Evolutionary conservation across 2,888 invertebrate genomes (phyloP).

Genomic region (Brachypalpus laphriformis): DNA sequence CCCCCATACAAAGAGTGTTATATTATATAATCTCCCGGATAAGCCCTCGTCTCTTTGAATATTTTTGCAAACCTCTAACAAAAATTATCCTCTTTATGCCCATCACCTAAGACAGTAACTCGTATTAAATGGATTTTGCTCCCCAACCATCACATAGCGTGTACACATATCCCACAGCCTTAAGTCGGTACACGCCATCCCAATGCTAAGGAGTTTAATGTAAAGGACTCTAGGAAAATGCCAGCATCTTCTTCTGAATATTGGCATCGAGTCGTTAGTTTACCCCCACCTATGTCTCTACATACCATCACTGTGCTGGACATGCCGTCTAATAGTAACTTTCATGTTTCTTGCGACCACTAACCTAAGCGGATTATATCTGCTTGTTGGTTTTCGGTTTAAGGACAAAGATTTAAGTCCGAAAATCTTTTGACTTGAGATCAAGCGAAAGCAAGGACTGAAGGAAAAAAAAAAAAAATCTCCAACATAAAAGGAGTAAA

Average conservation of each 20-base stretch:
- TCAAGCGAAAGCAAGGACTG: slow-evolving; percentile 7
- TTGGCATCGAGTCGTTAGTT: slow-evolving; percentile 20
- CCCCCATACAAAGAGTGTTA: neutral
- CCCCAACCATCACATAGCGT: neutral
- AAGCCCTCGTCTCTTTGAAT: slow-evolving; percentile 1
- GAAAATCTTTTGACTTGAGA: slow-evolving; percentile 59
- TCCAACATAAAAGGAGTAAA: slow-evolving; percentile 61
- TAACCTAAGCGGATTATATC: slow-evolving; percentile 72
- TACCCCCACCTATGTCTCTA: neutral
- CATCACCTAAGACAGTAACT: slow-evolving; percentile 42
- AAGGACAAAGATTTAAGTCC: slow-evolving; percentile 68
- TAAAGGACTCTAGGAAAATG: slow-evolving; percentile 43
- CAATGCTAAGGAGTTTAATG: slow-evolving; percentile 58
- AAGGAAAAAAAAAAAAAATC: slow-evolving; percentile 10
- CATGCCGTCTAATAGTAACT: slow-evolving; percentile 44
- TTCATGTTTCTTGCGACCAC: slow-evolving; percentile 69
- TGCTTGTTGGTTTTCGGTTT: slow-evolving; percentile 72
- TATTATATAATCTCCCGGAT: slow-evolving; percentile 10
- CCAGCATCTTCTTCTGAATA: slow-evolving; percentile 18
- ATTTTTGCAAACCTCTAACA: slow-evolving; percentile 38
- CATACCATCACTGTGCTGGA: slow-evolving; percentile 12
- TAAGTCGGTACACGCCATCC: neutral
- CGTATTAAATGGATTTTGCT: slow-evolving; percentile 45
- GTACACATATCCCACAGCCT: neutral
- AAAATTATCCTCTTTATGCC: slow-evolving; percentile 55